Base-by-base conservation (phyloP, 2,888 invertebrate species). In the Netelia inedita region DNA sequence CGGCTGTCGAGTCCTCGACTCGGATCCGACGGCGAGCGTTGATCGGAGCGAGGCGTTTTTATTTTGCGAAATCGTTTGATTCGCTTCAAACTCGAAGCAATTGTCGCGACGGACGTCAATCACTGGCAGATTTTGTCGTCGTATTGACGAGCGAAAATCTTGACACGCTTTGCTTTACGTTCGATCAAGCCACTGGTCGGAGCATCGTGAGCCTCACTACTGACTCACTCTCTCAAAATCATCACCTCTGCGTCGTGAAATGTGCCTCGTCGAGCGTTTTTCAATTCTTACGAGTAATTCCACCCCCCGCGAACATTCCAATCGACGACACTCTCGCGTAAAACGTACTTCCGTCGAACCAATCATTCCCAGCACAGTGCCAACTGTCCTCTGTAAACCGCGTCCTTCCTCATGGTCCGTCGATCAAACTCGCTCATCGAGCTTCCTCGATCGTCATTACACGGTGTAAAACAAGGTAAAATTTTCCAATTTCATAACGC, bases 1-100 rank as follows among this genome's bases (percentile, higher is more conserved):
- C 46, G 11, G 46, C 46, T 46, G 46, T 16, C 8, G 23, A 69
- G 11, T 23, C 53, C n/a, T 69, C 28, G 74, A 73, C 61, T 72
- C 6, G 66, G 78, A 81, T 86, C 86, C 86, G 86, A 86, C 86
- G 86, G 86, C 76, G 41, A 35, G 75, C 75, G 78, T 14, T 35
- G 21, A 76, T 43, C 55, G 16, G 16, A 59, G 35, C 43, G 59
- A 35, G 35, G 35, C 46, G n/a, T 68, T 65, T 68, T 65, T 43
- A 35, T 43, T 57, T 55, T 46, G 5, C 53, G 11, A 6, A 19
- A 10, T 59, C 14, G 46, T 14, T 11, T 10, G 6, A 57, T 57
- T 19, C 21, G 16, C 50, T 21, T 28, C 28, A 10, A 53, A 16
- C 35, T 11, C 16, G 50, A 35, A 53, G 11, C 35, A 46, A 57